Conservation (phyloP, 2,113 vertebrate species). For the Aplodontia rufa region DNA sequence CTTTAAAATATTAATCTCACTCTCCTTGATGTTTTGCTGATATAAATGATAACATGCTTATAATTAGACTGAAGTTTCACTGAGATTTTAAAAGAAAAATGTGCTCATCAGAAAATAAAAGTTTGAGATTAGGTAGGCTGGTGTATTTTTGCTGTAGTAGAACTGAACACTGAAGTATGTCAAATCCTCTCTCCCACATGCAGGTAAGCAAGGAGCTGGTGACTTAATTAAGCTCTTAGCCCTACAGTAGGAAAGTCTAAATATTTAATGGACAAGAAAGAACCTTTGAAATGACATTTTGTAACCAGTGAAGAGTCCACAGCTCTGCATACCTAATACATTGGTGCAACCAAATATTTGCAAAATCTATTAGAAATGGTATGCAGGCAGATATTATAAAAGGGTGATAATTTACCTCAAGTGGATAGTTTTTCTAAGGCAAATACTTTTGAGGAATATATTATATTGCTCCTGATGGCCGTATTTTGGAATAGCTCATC, state of each 20-base stretch:
- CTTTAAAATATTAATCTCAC: conserved; percentile 64
- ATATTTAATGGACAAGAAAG: background rate
- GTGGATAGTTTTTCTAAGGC: background rate
- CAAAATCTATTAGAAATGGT: background rate
- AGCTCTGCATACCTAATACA: background rate
- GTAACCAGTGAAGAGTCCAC: background rate
- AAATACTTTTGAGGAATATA: conserved; percentile 5
- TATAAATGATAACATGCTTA: conserved; percentile 64
- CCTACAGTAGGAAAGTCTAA: background rate
- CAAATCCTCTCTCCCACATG: background rate
- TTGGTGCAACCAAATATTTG: background rate
- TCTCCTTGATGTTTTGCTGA: conserved; percentile 60
- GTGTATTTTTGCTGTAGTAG: background rate
- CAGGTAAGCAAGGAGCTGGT: background rate
- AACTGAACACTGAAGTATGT: background rate
- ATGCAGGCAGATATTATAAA: background rate
- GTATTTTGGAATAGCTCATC: conserved; percentile 46
- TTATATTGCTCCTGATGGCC: background rate
- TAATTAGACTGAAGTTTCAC: conserved; percentile 69
- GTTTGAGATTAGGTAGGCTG: conserved; percentile 44
- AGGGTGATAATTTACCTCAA: background rate
- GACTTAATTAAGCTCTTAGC: background rate
- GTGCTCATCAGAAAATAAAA: conserved; percentile 55
- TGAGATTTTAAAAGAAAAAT: conserved; percentile 56
- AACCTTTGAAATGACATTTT: background rate